Evolutionary conservation across 2,797 vertebrate species (phyloP).

Genomic region (Anguilla obscura): DNA sequence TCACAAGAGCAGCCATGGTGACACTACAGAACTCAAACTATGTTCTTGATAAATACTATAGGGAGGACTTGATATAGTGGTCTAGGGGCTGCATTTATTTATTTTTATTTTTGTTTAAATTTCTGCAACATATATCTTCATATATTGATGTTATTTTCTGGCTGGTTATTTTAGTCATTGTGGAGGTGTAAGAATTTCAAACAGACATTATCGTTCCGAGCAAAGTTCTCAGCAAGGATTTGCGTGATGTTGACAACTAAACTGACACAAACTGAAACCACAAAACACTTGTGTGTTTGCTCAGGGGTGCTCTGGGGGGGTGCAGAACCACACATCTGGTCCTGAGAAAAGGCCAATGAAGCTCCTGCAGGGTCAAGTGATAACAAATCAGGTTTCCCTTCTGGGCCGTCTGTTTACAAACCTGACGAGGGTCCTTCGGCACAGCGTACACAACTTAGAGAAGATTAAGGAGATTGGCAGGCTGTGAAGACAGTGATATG

Average conservation of each 20-base stretch:
- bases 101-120: background rate
- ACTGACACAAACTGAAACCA: slow-evolving; percentile 6
- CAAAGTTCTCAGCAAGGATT: background rate
- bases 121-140: background rate
- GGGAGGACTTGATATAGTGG: slow-evolving; percentile 2
- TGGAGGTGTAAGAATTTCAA: background rate
- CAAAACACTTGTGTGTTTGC: background rate
- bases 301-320: background rate
- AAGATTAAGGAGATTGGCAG: slow-evolving; percentile 17
- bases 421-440: slow-evolving; percentile 47
- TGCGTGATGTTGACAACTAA: background rate
- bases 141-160: background rate
- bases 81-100: background rate
- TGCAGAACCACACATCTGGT: slow-evolving; percentile 37
- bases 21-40: background rate
- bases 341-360: slow-evolving; percentile 38
- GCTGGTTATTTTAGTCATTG: background rate
- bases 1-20: slow-evolving; percentile 16
- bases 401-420: slow-evolving; percentile 51
- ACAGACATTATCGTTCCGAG: background rate
- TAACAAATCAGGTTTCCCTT: slow-evolving; percentile 43
- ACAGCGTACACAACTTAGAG: background rate
- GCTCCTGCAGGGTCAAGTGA: slow-evolving; percentile 45
- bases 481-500: slow-evolving; percentile 22
- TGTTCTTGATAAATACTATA: background rate